Conservation (phyloP, 2,797 vertebrate species). For the Myotis vivesi region DNA sequence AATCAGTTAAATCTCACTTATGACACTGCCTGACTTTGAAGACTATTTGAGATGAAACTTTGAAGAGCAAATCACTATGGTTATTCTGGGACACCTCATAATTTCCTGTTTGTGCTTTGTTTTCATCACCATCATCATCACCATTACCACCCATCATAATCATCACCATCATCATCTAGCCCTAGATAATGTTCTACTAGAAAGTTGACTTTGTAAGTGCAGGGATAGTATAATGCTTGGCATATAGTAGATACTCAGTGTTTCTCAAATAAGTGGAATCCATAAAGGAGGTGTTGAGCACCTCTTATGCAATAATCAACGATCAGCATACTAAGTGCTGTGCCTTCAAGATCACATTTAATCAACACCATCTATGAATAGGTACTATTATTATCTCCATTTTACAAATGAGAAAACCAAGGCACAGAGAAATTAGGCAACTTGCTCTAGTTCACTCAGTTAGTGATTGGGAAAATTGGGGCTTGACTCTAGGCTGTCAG, state of each 20-base stretch:
- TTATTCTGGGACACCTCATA: not conserved
- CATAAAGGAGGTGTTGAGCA: not conserved
- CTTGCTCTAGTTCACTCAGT: not conserved
- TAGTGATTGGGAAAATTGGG: not conserved
- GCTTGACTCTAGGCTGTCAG: not conserved
- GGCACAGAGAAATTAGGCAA: not conserved
- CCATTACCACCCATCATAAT: not conserved
- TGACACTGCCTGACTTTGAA: not conserved
- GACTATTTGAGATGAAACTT: conserved; percentile 25
- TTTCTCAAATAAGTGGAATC: not conserved
- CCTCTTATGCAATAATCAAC: not conserved
- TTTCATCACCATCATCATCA: not conserved
- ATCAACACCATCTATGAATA: not conserved
- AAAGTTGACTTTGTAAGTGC: not conserved
- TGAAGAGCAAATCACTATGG: not conserved
- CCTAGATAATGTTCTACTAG: not conserved
- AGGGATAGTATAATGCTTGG: not conserved
- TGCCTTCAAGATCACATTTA: not conserved
- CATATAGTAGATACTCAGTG: not conserved
- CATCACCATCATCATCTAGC: not conserved
- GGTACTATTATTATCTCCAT: not conserved
- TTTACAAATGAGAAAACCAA: not conserved
- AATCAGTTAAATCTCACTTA: not conserved
- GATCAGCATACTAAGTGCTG: not conserved
- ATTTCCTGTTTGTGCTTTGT: not conserved